A percentile compares a stretch with the other conserved stretches of the same genome.
These are phyloP conservation scores for Dorcus hopei DNA, from an alignment of 2,888 invertebrate genomes.

Conservation along the genomic window DNA sequence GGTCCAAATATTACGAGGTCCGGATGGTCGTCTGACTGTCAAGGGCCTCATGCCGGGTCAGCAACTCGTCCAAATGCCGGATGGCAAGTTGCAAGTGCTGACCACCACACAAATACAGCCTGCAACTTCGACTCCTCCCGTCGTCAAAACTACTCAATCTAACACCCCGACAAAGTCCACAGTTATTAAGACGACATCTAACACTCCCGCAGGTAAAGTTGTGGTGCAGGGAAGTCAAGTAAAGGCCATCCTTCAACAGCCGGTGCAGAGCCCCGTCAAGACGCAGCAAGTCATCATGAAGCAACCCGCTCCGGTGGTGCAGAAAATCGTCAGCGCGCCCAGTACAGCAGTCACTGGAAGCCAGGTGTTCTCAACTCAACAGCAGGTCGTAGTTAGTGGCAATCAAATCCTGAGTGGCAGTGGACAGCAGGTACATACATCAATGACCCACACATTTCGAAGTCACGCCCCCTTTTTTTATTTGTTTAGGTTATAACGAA, in stretches of 20 bases:
- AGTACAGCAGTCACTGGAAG: slow-evolving; percentile 46
- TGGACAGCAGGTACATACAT: slow-evolving; percentile 48
- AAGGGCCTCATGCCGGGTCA: slow-evolving; percentile 89
- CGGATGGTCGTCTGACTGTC: slow-evolving; percentile 89
- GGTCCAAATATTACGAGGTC: slow-evolving; percentile 86
- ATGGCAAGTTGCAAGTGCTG: slow-evolving; percentile 86
- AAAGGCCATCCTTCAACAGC: slow-evolving; percentile 29
- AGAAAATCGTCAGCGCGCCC: slow-evolving; percentile 45
- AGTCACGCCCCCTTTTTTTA: neutral
- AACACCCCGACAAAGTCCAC: slow-evolving; percentile 28
- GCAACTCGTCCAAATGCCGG: slow-evolving; percentile 88
- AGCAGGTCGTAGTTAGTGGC: slow-evolving; percentile 44
- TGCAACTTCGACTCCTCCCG: slow-evolving; percentile 44
- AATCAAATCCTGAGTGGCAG: slow-evolving; percentile 43
- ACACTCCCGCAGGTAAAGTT: slow-evolving; percentile 38
- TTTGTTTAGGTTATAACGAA: slow-evolving; percentile 50
- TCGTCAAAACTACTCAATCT: slow-evolving; percentile 34
- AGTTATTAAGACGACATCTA: slow-evolving; percentile 34
- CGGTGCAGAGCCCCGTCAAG: slow-evolving; percentile 36
- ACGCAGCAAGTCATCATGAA: slow-evolving; percentile 41
- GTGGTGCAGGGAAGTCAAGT: slow-evolving; percentile 32
- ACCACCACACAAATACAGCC: slow-evolving; percentile 59
- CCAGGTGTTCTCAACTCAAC: slow-evolving; percentile 40
- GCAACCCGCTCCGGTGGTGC: slow-evolving; percentile 42
- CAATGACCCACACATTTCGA: neutral